A percentile compares a stretch with the other conserved stretches of the same genome.
phyloP scores from a whole-genome alignment of 2,888 invertebrate genomes.

The Acholoe squamosa region DNA sequence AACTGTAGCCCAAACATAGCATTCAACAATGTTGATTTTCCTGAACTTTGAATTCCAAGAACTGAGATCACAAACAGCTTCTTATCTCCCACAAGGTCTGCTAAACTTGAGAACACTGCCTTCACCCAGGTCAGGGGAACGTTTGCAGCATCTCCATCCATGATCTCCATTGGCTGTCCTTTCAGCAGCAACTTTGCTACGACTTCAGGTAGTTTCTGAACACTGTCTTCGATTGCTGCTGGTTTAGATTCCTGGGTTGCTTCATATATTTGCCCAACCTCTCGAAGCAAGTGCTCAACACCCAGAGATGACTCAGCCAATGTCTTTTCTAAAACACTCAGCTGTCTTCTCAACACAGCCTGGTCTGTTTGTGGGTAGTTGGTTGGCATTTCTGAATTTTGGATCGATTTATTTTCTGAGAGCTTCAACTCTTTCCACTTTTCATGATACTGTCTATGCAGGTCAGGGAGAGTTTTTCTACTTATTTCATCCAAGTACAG shows the following conservation, averaged over 20 bases:
- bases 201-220: constrained; percentile 40
- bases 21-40: constrained; percentile 65
- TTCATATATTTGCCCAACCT: constrained; percentile 64
- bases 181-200: constrained; percentile 54
- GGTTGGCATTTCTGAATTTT: background rate
- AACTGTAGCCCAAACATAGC: constrained; percentile 65
- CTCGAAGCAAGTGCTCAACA: constrained; percentile 63
- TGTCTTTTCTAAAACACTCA: background rate
- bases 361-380: background rate
- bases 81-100: constrained; percentile 33
- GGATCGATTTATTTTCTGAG: no score
- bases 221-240: background rate
- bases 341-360: background rate
- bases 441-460: constrained; percentile 19
- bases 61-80: constrained; percentile 64
- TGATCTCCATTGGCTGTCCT: constrained; percentile 61
- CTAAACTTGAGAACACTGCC: constrained; percentile 45
- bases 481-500: background rate
- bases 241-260: background rate
- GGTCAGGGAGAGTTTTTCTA: background rate
- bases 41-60: constrained; percentile 65
- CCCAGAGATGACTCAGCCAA: constrained; percentile 47
- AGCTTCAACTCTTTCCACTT: background rate
- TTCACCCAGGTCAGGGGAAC: constrained; percentile 59
- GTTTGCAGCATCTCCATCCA: constrained; percentile 63